Conservation (phyloP, 2,797 vertebrate genomes). For the Oreochromis grahami region DNA sequence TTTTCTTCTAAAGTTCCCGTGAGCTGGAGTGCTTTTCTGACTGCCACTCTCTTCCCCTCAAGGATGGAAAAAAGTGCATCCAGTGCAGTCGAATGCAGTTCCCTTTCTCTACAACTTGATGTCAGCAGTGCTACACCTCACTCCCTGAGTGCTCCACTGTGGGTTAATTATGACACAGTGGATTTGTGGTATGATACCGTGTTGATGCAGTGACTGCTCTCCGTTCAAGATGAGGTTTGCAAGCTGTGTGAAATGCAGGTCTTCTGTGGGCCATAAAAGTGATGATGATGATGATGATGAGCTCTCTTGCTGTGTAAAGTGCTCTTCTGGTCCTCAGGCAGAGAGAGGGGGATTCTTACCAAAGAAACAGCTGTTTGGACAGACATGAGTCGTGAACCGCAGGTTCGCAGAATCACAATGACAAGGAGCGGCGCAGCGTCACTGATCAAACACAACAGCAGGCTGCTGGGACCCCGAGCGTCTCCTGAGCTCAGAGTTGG, state of each 20-base stretch:
- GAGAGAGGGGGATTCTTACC: background rate
- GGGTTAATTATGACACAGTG: background rate
- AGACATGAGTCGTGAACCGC: background rate
- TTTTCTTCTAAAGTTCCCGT: background rate
- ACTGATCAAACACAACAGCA: constrained; percentile 40
- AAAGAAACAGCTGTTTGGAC: background rate
- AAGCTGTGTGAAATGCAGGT: background rate
- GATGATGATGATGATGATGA: background rate
- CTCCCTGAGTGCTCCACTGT: background rate
- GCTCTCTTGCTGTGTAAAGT: background rate
- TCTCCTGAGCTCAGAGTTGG: background rate
- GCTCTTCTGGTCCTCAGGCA: background rate
- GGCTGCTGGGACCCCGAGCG: constrained; percentile 20
- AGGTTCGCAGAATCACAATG: background rate
- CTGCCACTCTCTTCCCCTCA: background rate
- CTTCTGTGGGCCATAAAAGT: background rate
- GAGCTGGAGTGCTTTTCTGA: background rate
- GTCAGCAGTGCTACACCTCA: constrained; percentile 52
- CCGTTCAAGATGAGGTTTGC: background rate
- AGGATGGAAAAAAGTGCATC: background rate
- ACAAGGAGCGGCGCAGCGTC: background rate
- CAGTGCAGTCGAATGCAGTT: constrained; percentile 30
- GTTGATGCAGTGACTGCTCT: background rate
- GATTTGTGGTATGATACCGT: background rate
- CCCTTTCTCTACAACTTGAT: constrained; percentile 36